A percentile compares a stretch with the other conserved stretches of the same genome.
phyloP scores from a whole-genome alignment of 2,888 invertebrate species.

The Agriopis marginaria region DNA sequence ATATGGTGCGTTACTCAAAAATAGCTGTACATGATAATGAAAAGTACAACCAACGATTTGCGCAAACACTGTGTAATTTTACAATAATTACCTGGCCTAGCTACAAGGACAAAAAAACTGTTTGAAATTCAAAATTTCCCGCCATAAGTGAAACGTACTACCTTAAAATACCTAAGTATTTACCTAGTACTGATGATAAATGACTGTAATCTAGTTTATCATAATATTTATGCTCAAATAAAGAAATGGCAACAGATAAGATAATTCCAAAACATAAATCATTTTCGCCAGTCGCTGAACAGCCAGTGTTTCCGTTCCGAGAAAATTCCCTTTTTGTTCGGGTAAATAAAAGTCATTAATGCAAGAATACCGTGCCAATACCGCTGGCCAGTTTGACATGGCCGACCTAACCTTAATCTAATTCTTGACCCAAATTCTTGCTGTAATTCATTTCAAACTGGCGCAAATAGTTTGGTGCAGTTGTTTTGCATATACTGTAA shows the following conservation, averaged over 20 bases:
- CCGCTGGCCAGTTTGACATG: slow-evolving; percentile 54
- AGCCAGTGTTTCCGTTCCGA: slow-evolving; percentile 17
- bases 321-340: slow-evolving; percentile 20
- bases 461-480: slow-evolving; percentile 34
- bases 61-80: too few relatives aligned
- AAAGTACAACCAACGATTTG: too few relatives aligned
- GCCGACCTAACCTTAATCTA: slow-evolving; percentile 62
- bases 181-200: too few relatives aligned
- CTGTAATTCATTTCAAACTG: slow-evolving; percentile 40
- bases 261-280: slow-evolving; percentile 7
- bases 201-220: not conserved
- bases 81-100: too few relatives aligned
- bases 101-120: too few relatives aligned
- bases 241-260: not conserved
- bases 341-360: slow-evolving; percentile 68
- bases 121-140: too few relatives aligned
- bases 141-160: too few relatives aligned
- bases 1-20: too few relatives aligned
- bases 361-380: slow-evolving; percentile 79
- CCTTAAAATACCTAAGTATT: too few relatives aligned
- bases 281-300: not conserved
- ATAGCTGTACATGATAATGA: too few relatives aligned
- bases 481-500: slow-evolving; percentile 34
- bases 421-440: slow-evolving; percentile 57
- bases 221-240: not conserved